These are phyloP conservation scores for Crocallis elinguaria DNA, from an alignment of 2,888 invertebrate species.

Conservation along the genomic window DNA sequence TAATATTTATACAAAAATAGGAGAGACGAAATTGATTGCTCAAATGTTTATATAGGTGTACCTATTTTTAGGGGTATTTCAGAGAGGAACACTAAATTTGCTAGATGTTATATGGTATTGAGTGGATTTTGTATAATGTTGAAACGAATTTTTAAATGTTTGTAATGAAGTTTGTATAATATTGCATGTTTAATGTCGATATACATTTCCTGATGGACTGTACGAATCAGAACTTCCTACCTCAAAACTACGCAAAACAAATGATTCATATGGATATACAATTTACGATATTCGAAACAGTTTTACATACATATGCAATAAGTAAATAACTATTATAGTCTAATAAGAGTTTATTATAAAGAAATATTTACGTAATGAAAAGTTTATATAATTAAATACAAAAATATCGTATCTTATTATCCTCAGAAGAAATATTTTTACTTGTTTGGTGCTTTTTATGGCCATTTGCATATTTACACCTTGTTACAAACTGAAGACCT, in stretches of 20 bases:
- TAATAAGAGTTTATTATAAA: constrained; percentile 81
- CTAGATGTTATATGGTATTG: constrained; percentile 76
- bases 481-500: constrained; percentile 70
- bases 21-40: constrained; percentile 83
- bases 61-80: constrained; percentile 81
- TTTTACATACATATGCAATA: constrained; percentile 72
- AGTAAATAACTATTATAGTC: constrained; percentile 73
- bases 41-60: constrained; percentile 81
- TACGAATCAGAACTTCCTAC: constrained; percentile 74
- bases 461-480: constrained; percentile 76
- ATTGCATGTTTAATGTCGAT: constrained; percentile 42
- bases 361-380: constrained; percentile 77
- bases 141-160: constrained; percentile 80
- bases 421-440: constrained; percentile 65
- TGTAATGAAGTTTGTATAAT: constrained; percentile 53
- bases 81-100: constrained; percentile 80
- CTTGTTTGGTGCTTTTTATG: constrained; percentile 76
- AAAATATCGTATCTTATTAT: constrained; percentile 68
- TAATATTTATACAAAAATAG: constrained; percentile 82
- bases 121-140: constrained; percentile 80
- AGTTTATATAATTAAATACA: constrained; percentile 65
- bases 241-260: constrained; percentile 79
- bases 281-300: constrained; percentile 65
- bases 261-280: constrained; percentile 70
- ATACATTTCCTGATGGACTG: constrained; percentile 45